phyloP scores from a whole-genome alignment of 2,888 invertebrate genomes.

The Plagiodera versicolora region DNA sequence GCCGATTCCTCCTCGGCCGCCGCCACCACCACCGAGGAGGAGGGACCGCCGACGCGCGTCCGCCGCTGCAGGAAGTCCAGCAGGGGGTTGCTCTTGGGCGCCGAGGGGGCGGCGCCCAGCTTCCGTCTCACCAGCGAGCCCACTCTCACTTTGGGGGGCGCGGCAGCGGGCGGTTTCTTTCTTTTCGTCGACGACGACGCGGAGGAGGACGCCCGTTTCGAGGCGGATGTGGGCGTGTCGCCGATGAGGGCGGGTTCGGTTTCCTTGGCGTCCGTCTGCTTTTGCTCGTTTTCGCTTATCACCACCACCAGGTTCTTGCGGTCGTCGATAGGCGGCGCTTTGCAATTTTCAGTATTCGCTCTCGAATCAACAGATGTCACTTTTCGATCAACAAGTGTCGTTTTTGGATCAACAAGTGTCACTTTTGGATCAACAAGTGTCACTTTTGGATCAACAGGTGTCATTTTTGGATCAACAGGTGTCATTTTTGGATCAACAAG shows the following conservation, averaged over 20 bases:
- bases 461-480: too few relatives aligned
- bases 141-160: conserved; percentile 20
- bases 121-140: conserved; percentile 15
- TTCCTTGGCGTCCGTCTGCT: not conserved
- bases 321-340: not conserved
- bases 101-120: conserved; percentile 7
- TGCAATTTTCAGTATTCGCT: too few relatives aligned
- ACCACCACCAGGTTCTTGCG: not conserved
- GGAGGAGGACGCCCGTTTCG: too few relatives aligned
- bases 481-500: too few relatives aligned
- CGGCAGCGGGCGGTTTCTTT: not conserved
- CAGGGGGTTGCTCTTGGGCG: conserved; percentile 26
- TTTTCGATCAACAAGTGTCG: too few relatives aligned
- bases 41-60: not conserved
- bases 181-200: too few relatives aligned
- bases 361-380: too few relatives aligned
- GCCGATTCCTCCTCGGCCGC: conserved; percentile 37
- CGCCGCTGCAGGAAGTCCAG: conserved; percentile 30
- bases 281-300: not conserved
- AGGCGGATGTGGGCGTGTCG: not conserved
- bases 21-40: conserved; percentile 15
- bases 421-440: too few relatives aligned
- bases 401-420: too few relatives aligned
- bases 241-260: too few relatives aligned
- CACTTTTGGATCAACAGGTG: too few relatives aligned